A percentile compares a stretch with the other conserved stretches of the same genome.
These are phyloP conservation scores for Heliconius himera DNA, from an alignment of 1,140 invertebrate genomes.

Conservation along the genomic window DNA sequence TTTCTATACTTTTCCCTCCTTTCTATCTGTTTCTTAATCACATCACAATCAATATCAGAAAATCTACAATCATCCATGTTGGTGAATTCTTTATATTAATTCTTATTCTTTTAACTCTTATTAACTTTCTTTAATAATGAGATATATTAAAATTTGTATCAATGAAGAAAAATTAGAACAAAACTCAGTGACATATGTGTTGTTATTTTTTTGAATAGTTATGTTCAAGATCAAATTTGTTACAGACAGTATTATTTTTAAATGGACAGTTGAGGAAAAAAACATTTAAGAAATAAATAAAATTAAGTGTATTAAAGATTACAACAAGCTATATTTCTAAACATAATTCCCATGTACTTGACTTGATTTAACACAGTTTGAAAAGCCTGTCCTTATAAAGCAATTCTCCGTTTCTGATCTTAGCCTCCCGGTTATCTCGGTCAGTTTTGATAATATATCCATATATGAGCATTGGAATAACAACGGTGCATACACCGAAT, in stretches of 20 bases:
- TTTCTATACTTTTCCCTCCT: slow-evolving; percentile 81
- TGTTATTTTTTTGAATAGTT: slow-evolving; percentile 18
- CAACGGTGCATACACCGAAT: slow-evolving; percentile 79
- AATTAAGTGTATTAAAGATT: slow-evolving; percentile 34
- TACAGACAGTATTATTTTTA: not conserved
- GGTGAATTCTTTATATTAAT: not conserved
- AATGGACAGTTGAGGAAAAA: slow-evolving; percentile 30
- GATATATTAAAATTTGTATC: too few species aligned
- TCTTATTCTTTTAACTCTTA: not conserved
- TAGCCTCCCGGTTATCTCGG: slow-evolving; percentile 82
- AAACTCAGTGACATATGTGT: not conserved
- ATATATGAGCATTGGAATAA: slow-evolving; percentile 83
- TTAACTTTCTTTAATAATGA: not conserved
- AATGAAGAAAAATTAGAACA: too few species aligned
- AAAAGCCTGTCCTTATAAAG: slow-evolving; percentile 86
- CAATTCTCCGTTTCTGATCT: slow-evolving; percentile 85
- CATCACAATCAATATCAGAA: slow-evolving; percentile 68
- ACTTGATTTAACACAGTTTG: slow-evolving; percentile 51
- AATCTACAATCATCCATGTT: slow-evolving; percentile 49
- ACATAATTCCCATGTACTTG: slow-evolving; percentile 13
- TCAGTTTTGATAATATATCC: slow-evolving; percentile 81
- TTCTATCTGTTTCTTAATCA: slow-evolving; percentile 82
- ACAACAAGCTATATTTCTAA: slow-evolving; percentile 34
- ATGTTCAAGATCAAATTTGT: too few species aligned
- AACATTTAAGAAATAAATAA: slow-evolving; percentile 31